Percentiles rank a stretch among this genome's conserved stretches.
Evolutionary conservation across 2,797 vertebrate species (phyloP).

Genomic region (Urophycis tenuis): DNA sequence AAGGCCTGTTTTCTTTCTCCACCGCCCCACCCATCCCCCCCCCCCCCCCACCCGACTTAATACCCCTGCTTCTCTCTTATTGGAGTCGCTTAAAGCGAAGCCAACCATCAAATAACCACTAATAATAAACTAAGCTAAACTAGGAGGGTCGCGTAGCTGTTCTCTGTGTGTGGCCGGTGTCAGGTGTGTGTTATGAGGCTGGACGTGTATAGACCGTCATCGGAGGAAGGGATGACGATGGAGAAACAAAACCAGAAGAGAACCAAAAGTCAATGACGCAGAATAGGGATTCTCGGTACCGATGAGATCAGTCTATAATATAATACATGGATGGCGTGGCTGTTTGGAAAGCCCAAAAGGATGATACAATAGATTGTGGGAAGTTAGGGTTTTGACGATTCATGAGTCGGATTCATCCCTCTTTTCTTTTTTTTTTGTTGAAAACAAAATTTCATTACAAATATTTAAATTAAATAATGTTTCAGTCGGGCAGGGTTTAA

Average conservation of each 20-base stretch:
- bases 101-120: constrained; percentile 22
- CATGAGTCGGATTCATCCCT: too few species aligned
- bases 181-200: constrained; percentile 7
- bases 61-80: constrained; percentile 58
- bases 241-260: not conserved
- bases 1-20: constrained; percentile 52
- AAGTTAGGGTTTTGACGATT: not conserved
- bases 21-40: too few species aligned
- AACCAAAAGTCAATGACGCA: not conserved
- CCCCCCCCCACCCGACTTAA: too few species aligned
- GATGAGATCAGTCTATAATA: not conserved
- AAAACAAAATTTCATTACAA: not conserved
- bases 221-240: not conserved
- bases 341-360: not conserved
- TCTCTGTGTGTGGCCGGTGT: constrained; percentile 28
- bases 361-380: not conserved
- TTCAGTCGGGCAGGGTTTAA: not conserved
- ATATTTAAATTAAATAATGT: not conserved
- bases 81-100: constrained; percentile 45
- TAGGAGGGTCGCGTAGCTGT: constrained; percentile 24
- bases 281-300: not conserved
- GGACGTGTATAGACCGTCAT: not conserved
- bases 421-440: too few species aligned
- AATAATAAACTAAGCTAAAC: constrained; percentile 32
- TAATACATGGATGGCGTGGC: not conserved